Conservation (phyloP, 2,888 invertebrate genomes). For the Crepidodera aurea region DNA sequence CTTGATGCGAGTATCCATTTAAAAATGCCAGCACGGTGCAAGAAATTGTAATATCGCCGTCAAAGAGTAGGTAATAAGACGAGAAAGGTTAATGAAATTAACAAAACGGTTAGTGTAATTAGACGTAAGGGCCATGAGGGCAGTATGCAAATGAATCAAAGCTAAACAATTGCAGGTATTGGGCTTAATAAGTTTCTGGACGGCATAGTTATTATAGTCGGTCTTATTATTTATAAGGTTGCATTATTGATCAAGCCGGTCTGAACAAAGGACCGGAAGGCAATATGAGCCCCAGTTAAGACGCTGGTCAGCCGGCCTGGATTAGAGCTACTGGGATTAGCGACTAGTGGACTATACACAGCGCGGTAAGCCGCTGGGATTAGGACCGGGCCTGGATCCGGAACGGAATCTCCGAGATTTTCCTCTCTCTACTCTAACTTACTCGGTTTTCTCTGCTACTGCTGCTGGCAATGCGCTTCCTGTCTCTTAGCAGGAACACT, state of each 20-base stretch:
- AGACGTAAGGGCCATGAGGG: conserved; percentile 13
- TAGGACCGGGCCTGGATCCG: conserved; percentile 60
- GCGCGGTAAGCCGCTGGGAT: conserved; percentile 63
- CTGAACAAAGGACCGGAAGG: conserved; percentile 62
- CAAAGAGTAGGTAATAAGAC: neutral
- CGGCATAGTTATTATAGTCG: conserved; percentile 53
- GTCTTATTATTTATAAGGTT: conserved; percentile 63
- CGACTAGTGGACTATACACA: conserved; percentile 63
- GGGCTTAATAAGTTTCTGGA: conserved; percentile 32
- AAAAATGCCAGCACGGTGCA: too few species aligned
- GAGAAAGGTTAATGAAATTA: conserved; percentile 20
- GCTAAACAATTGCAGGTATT: conserved; percentile 29
- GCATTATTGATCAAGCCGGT: conserved; percentile 62
- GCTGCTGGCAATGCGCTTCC: neutral
- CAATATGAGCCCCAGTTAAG: conserved; percentile 63
- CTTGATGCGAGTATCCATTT: too few species aligned
- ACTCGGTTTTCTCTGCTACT: conserved; percentile 9
- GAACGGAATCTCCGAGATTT: conserved; percentile 62
- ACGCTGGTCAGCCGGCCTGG: conserved; percentile 63
- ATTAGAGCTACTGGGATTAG: conserved; percentile 63
- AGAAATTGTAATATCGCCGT: neutral
- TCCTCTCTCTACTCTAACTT: conserved; percentile 40
- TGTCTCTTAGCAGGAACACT: conserved; percentile 3
- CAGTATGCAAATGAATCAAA: conserved; percentile 28
- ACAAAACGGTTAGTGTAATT: conserved; percentile 22